Evolutionary conservation across 1,140 invertebrate species (phyloP), one percentile per base, ranked within the genome.

Genomic region (Aporrectodea caliginosa): DNA sequence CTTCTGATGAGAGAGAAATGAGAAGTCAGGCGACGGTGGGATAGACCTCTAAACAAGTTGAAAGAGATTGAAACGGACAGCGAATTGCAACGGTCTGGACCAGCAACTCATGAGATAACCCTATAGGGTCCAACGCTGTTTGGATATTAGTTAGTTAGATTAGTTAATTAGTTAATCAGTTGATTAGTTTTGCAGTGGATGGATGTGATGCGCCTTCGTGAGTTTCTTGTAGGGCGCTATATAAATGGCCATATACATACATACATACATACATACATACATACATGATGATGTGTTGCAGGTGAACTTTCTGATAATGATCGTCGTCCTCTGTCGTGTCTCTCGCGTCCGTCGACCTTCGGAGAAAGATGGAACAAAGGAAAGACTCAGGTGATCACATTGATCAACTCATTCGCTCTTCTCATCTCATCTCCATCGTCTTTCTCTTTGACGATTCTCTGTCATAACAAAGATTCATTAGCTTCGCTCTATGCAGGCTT

Each of bases 221-320:
- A n/a, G n/a, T n/a, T n/a, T n/a, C n/a, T n/a, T n/a, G n/a, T n/a
- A n/a, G n/a, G n/a, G n/a, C n/a, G n/a, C n/a, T n/a, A n/a, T n/a
- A n/a, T n/a, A n/a, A n/a, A n/a, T n/a, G n/a, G n/a, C n/a, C n/a
- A n/a, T n/a, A n/a, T n/a, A n/a, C n/a, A n/a, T n/a, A n/a, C n/a
- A n/a, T n/a, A n/a, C n/a, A n/a, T n/a, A n/a, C n/a, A n/a, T n/a
- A n/a, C n/a, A n/a, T n/a, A n/a, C n/a, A n/a, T n/a, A n/a, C n/a
- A n/a, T n/a, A n/a, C n/a, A 1, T 12, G 2, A 43, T 43, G 2
- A 6, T 27, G 43, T 43, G 30, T 14, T 58, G 43, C 30, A 79
- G 78, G 27, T 74, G 30, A 79, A 79, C 43, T 34, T 76, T 27
- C 33, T 79, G n/a, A 79, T 79, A 30, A 33, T 79, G 35, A 27